Evolutionary conservation across 1,140 invertebrate species (phyloP), one percentile per base, ranked within the genome.

Genomic region (Lasioglossum albipes): DNA sequence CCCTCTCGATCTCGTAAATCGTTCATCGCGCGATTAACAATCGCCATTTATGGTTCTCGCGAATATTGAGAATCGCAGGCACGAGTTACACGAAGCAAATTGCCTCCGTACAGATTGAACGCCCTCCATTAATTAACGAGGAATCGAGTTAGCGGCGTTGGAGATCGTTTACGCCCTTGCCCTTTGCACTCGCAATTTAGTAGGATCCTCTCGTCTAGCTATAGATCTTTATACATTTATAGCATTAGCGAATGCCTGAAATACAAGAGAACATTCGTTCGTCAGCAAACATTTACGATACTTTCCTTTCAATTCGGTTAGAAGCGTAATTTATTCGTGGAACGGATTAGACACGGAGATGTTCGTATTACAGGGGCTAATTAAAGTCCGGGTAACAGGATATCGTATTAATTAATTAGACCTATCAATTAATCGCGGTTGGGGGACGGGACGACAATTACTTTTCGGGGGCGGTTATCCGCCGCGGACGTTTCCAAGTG

Each of bases 401-500:
- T 10, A 18, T 18, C 27, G 31, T n/a, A 20, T 72, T 64, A 64
- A 78, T 78, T 72, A 54, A 65, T 13, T 41, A 13, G 16, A 54
- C 16, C 59, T 72, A 31, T 79, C 62, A 42, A 79, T 79, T 75
- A 67, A 75, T 36, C 52, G 77, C 16, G 7, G 22, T 5, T 18
- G 3, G 7, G 27, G n/a, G 16, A 13, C 36, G 18, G 7, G 49
- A 64, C n/a, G 59, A 78, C 67, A 65, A 74, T 79, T 75, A 75
- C 71, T 66, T 74, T 75, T 74, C 70, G 27, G 16, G 12, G 36
- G 18, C 31, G 59, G 45, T 72, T 61, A 74, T 74, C 70, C 45
- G 52, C 31, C 45, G 64, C 27, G 77, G 52, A 73, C 61, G 52
- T 74, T 67, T 49, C 62, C 36, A 79, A 75, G 71, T 74, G 76